Conservation (phyloP, 2,888 invertebrate species). For the Drosophila siamana region DNA sequence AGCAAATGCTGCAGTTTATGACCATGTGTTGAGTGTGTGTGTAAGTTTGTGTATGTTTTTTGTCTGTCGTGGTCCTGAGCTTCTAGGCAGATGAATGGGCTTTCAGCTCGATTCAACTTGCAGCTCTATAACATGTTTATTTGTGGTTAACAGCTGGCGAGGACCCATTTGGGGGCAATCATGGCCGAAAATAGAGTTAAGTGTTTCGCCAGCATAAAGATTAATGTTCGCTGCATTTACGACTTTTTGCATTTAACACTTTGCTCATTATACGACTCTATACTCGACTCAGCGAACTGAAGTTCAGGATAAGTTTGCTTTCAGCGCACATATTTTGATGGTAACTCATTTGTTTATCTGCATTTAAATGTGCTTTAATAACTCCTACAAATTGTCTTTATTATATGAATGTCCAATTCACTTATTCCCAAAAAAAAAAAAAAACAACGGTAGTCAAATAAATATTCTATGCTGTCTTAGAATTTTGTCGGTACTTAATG, state of each 20-base stretch:
- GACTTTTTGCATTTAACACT: conserved; percentile 31
- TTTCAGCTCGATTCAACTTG: conserved; percentile 20
- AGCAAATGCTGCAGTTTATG: conserved; percentile 71
- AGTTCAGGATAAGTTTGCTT: conserved; percentile 6
- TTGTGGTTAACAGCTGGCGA: conserved; percentile 46
- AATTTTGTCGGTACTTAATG: conserved; percentile 59
- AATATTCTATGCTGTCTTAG: conserved; percentile 34
- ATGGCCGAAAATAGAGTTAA: conserved; percentile 48
- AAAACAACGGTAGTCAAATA: conserved; percentile 39
- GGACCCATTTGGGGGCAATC: conserved; percentile 45
- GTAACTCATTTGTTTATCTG: not conserved
- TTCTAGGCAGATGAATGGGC: conserved; percentile 26
- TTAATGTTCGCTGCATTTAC: conserved; percentile 45
- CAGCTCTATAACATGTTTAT: conserved; percentile 41
- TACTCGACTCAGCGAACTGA: not conserved
- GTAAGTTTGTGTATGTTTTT: not conserved
- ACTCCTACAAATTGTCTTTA: not conserved
- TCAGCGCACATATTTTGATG: not conserved
- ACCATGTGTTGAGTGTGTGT: conserved; percentile 18
- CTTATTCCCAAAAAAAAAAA: not conserved
- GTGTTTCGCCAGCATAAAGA: conserved; percentile 40
- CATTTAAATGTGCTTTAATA: not conserved
- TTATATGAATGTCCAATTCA: conserved; percentile 11
- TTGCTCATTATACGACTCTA: conserved; percentile 19
- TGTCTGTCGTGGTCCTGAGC: not conserved